phyloP scores from a whole-genome alignment of 2,113 vertebrate genomes.

The Dicentrarchus labrax region DNA sequence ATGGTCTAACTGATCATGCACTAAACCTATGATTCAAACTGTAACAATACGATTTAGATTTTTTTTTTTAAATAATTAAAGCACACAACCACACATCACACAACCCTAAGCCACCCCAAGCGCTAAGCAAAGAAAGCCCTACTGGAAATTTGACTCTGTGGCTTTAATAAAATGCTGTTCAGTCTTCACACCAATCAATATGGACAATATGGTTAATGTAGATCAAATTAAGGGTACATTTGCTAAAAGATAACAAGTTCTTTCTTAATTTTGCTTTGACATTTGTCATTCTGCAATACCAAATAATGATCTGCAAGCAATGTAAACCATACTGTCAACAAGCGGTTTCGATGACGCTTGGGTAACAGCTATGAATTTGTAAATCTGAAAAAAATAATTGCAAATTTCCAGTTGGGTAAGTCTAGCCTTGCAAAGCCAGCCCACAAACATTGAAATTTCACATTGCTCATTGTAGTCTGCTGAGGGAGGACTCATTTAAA shows the following conservation, averaged over 20 bases:
- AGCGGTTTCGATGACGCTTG: background rate
- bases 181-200: background rate
- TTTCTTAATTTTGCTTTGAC: background rate
- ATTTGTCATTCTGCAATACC: background rate
- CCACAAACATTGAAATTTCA: background rate
- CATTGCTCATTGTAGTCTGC: background rate
- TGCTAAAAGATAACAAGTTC: background rate
- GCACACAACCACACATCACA: slow-evolving; percentile 72
- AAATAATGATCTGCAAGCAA: background rate
- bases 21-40: slow-evolving; percentile 68
- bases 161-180: background rate
- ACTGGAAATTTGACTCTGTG: slow-evolving; percentile 25
- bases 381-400: background rate
- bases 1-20: slow-evolving; percentile 79
- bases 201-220: background rate
- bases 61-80: slow-evolving; percentile 7
- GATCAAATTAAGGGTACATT: background rate
- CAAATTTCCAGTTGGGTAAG: slow-evolving; percentile 19
- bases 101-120: slow-evolving; percentile 43
- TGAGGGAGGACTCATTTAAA: too few relatives aligned
- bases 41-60: background rate
- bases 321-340: background rate
- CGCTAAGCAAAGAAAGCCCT: slow-evolving; percentile 34
- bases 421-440: slow-evolving; percentile 40
- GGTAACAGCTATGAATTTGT: background rate